These are phyloP conservation scores for Ellobium chinense DNA, from an alignment of 2,888 invertebrate species.

Conservation along the genomic window DNA sequence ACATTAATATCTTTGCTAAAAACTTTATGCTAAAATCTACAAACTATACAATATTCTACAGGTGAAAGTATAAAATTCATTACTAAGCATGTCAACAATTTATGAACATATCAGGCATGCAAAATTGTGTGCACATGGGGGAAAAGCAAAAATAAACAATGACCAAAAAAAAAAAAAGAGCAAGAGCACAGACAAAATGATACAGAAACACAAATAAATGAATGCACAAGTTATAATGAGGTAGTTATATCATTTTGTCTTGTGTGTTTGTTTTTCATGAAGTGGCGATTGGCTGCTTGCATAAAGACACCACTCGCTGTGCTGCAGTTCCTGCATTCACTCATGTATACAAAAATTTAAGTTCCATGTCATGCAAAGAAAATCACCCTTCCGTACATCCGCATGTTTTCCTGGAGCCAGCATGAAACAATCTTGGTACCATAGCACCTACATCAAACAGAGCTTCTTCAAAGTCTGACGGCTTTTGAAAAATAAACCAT, in stretches of 20 bases:
- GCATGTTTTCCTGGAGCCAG: no score
- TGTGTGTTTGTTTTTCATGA: not conserved
- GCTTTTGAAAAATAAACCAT: no score
- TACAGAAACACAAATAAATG: no score
- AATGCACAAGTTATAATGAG: not conserved
- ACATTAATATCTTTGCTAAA: no score
- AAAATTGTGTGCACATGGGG: not conserved
- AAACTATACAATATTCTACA: not conserved
- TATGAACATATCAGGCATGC: not conserved
- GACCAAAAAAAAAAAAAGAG: not conserved
- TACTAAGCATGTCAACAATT: not conserved
- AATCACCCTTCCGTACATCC: no score
- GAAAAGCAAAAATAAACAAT: not conserved
- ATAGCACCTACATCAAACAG: no score
- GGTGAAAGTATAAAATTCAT: not conserved
- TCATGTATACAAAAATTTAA: no score
- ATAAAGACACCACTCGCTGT: not conserved
- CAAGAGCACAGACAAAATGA: no score
- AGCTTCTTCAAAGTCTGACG: no score
- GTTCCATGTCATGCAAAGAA: no score
- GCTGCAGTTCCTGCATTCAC: no score
- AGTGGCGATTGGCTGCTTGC: not conserved
- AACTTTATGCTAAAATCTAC: not conserved
- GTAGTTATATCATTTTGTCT: not conserved
- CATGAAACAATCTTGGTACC: no score